These are phyloP conservation scores for Steatocranus sp. DNA, from an alignment of 2,797 vertebrate species.

Conservation along the genomic window DNA sequence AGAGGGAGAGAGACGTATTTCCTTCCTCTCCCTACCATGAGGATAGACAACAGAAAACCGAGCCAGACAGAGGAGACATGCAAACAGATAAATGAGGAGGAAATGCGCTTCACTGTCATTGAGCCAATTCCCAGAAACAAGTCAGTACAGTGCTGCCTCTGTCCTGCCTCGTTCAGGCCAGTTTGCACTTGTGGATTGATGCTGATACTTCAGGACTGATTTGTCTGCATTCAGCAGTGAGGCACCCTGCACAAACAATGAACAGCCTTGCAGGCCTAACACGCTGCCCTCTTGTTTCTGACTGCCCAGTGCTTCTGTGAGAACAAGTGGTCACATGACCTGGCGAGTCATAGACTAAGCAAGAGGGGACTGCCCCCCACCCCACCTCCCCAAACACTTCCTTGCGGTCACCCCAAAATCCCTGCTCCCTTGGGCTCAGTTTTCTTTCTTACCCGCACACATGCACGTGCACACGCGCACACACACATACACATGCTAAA, in stretches of 20 bases:
- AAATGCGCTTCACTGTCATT: conserved; percentile 17
- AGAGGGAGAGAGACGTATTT: neutral
- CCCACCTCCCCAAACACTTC: neutral
- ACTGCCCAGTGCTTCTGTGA: conserved; percentile 55
- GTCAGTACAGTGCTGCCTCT: conserved; percentile 50
- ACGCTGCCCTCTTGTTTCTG: conserved; percentile 61
- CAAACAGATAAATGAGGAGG: conserved; percentile 52
- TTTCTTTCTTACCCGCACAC: neutral
- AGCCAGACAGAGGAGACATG: conserved; percentile 17
- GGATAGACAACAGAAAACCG: conserved; percentile 13
- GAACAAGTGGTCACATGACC: conserved; percentile 68
- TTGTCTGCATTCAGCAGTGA: conserved; percentile 61
- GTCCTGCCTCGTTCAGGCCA: conserved; percentile 16
- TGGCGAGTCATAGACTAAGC: conserved; percentile 22
- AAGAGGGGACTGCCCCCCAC: neutral
- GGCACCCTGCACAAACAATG: conserved; percentile 61
- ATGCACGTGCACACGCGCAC: neutral
- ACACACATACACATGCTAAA: conserved; percentile 1
- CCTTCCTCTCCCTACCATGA: conserved; percentile 13
- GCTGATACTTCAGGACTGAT: conserved; percentile 67
- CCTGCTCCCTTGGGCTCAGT: conserved; percentile 1
- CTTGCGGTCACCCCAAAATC: neutral
- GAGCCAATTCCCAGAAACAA: conserved; percentile 50
- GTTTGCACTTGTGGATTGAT: conserved; percentile 35
- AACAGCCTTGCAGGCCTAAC: conserved; percentile 62